Percentiles rank a stretch among this genome's conserved stretches.
These are phyloP conservation scores for Andrena praecox DNA, from an alignment of 2,888 invertebrate genomes.

Conservation along the genomic window DNA sequence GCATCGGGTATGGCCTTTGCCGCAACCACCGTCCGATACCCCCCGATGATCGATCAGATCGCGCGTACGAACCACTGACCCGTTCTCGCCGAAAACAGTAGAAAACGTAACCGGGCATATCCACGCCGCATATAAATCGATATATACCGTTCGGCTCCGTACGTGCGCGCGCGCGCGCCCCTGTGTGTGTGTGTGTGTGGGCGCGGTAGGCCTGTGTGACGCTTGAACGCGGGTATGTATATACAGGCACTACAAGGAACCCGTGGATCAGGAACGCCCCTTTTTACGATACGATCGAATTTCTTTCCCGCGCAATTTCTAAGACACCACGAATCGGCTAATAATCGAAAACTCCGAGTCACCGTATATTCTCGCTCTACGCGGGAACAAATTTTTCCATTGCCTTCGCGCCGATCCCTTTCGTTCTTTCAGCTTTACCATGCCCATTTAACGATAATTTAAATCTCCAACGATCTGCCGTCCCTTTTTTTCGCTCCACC, in stretches of 20 bases:
- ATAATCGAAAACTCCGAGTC: slow-evolving; percentile 1
- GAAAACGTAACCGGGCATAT: slow-evolving; percentile 48
- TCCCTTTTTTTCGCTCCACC: no score
- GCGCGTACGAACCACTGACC: background rate
- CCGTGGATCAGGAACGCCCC: slow-evolving; percentile 72
- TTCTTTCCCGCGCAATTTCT: slow-evolving; percentile 76
- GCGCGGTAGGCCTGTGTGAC: background rate
- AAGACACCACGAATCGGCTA: slow-evolving; percentile 24
- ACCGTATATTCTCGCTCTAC: background rate
- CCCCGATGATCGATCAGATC: background rate
- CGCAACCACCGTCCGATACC: slow-evolving; percentile 11
- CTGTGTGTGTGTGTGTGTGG: slow-evolving; percentile 14
- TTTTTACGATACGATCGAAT: slow-evolving; percentile 69
- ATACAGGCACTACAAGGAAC: slow-evolving; percentile 32
- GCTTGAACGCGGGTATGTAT: slow-evolving; percentile 11
- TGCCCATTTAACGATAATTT: no score
- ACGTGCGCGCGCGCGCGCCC: slow-evolving; percentile 4
- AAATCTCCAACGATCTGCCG: no score
- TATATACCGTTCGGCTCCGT: slow-evolving; percentile 58
- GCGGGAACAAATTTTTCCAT: background rate
- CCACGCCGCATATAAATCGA: slow-evolving; percentile 74
- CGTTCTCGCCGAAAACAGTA: slow-evolving; percentile 60
- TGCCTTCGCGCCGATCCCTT: background rate
- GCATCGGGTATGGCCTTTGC: slow-evolving; percentile 24
- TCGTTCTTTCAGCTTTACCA: no score